Evolutionary conservation across 1,140 invertebrate species (phyloP), one percentile per base, ranked within the genome.

Genomic region (Drosophila funebris): DNA sequence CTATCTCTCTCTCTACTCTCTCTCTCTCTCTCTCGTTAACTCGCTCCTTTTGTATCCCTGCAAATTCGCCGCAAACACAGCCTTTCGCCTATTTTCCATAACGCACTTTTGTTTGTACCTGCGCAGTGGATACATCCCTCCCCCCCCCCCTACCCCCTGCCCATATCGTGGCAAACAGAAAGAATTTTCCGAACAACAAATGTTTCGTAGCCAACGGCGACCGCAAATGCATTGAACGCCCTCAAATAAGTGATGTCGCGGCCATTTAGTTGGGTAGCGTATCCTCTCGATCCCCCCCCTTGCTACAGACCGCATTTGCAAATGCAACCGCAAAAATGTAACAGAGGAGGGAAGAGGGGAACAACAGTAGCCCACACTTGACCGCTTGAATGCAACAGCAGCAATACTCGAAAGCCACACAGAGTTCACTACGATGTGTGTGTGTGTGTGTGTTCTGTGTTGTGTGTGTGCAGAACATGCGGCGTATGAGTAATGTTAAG

Each of bases 31-130:
- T 29, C 46, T n/a, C 2, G 27, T 6, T n/a, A n/a, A n/a, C n/a
- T n/a, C 62, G 24, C 24, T n/a, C 1, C 6, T 27, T 27, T 76
- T 50, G 13, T 36, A 75, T 37, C 13, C 22, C 58, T 57, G 11
- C 6, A 24, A 66, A 53, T 46, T 44, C 22, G 31, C 41, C 50
- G 41, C 33, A 33, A 37, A 3, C 27, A 13, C 27, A 16, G 39
- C 29, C 46, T 27, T 2, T n/a, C 2, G 24, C 14, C 4, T n/a
- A 24, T 20, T 46, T 46, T 46, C 39, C 50, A 57, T 75, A 20
- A 13, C 22, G 16, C 48, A 31, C 48, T 64, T 85, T 87, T 87
- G 82, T 87, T 87, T 87, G 82, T 87, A 87, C 75, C 83, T 87
- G 82, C 82, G 82, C 82, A 87, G 5, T 78, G 37, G 58, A 39